These are phyloP conservation scores for Xylocopa sonorina DNA, from an alignment of 1,140 invertebrate species.

Conservation along the genomic window DNA sequence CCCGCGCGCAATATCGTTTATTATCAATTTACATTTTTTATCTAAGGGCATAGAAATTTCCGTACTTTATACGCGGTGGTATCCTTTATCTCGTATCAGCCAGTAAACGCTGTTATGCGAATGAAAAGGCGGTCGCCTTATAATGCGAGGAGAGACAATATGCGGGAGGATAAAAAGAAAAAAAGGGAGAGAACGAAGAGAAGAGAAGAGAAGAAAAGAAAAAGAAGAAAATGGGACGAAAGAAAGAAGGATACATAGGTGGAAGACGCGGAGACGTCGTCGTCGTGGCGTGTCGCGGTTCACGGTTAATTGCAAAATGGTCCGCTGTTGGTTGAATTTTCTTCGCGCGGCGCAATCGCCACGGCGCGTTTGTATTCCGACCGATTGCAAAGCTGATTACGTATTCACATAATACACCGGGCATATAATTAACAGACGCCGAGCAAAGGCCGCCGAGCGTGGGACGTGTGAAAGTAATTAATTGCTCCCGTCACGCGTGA, in stretches of 20 bases:
- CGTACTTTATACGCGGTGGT: background rate
- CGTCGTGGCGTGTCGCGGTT: too few species aligned
- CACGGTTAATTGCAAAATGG: slow-evolving; percentile 24
- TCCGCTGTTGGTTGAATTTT: slow-evolving; percentile 23
- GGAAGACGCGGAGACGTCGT: too few species aligned
- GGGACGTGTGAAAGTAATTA: slow-evolving; percentile 59
- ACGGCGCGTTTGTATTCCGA: slow-evolving; percentile 18
- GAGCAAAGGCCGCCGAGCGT: background rate
- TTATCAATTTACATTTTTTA: slow-evolving; percentile 22
- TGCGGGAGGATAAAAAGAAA: too few species aligned
- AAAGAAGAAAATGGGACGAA: background rate
- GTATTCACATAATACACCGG: slow-evolving; percentile 39
- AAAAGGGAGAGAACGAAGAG: background rate
- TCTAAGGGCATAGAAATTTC: background rate
- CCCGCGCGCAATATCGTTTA: background rate
- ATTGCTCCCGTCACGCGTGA: slow-evolving; percentile 46
- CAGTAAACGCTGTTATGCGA: background rate
- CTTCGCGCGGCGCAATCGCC: background rate
- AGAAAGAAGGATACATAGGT: too few species aligned
- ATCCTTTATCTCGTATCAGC: background rate
- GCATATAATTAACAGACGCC: slow-evolving; percentile 58
- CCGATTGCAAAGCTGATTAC: slow-evolving; percentile 43
- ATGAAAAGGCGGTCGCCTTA: slow-evolving; percentile 28
- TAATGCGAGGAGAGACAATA: background rate
- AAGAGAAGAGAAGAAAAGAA: background rate